Evolutionary conservation across 2,797 vertebrate genomes (phyloP).

Genomic region (Dermochelys coriacea): DNA sequence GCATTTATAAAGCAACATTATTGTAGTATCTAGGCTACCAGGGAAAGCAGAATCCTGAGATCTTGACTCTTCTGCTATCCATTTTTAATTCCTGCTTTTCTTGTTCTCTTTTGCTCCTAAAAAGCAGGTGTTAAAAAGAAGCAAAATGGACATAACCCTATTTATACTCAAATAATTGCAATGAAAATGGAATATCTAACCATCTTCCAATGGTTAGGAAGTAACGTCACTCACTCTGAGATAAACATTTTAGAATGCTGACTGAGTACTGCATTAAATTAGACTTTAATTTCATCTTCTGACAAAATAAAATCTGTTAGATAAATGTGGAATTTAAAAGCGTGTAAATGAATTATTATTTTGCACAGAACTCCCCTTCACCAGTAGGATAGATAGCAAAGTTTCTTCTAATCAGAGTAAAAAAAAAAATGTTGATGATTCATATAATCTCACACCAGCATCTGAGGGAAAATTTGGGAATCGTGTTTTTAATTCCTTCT

Average conservation of each 20-base stretch:
- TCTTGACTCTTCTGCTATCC: not conserved
- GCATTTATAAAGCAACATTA: not conserved
- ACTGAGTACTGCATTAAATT: not conserved
- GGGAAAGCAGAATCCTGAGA: not conserved
- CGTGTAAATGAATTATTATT: not conserved
- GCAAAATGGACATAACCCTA: constrained; percentile 37
- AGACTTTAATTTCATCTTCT: not conserved
- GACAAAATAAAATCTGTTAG: not conserved
- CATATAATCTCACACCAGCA: not conserved
- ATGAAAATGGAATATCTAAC: not conserved
- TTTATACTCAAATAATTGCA: constrained; percentile 23
- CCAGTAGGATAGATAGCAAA: not conserved
- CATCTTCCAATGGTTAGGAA: not conserved
- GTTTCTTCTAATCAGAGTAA: not conserved
- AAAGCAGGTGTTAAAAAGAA: constrained; percentile 16
- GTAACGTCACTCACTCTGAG: not conserved
- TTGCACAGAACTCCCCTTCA: not conserved
- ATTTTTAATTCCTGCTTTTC: constrained; percentile 41
- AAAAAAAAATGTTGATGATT: not conserved
- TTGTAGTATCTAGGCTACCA: constrained; percentile 30
- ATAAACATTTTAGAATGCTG: not conserved
- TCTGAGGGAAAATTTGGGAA: not conserved
- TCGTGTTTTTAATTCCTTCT: constrained; percentile 31
- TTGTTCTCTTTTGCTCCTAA: constrained; percentile 18
- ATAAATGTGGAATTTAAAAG: not conserved